Evolutionary conservation across 2,113 vertebrate species (phyloP), one percentile per base, ranked within the genome.

Genomic region (Hylia prasina): DNA sequence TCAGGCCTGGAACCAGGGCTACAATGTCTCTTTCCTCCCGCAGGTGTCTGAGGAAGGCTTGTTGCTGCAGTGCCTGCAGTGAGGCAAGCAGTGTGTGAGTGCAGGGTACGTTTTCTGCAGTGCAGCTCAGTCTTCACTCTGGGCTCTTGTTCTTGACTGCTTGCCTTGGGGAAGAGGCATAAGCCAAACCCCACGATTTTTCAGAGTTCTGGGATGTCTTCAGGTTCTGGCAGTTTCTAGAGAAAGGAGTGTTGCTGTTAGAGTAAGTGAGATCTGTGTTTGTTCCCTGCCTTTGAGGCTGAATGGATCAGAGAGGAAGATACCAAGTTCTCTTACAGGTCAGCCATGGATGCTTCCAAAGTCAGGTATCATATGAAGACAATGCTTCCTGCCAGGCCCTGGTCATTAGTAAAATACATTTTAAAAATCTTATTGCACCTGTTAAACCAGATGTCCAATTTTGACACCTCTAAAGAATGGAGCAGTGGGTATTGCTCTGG

Each of bases 101-200:
- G 12, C 14, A 3, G 0, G 19, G 9, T 6, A 6, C 2, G 0
- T 9, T 35, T 73, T 27, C 50, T 57, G 11, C 24, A 48, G n/a
- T 7, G 20, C 14, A 24, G 0, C 27, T 37, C 25, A 15, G 25
- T 10, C 64, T 68, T 53, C 14, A 4, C 13, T 40, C 33, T 13
- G 2, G 61, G 19, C 19, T 42, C 10, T 45, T 57, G 63, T 37
- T 6, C 35, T 10, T 37, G 18, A 17, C 14, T 66, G 14, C 10
- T 15, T 42, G 37, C 14, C 47, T 42, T 71, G 51, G 31, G 50
- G 13, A 66, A 81, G 31, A 72, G 15, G 21, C 30, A 0, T 51
- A 47, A 58, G 11, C 33, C 33, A 47, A 64, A 84, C 10, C 3
- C 18, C 17, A 3, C 22, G 27, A 30, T 42, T 78, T 87, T 51